phyloP scores from a whole-genome alignment of 2,113 vertebrate genomes.

The Rhombomys opimus region DNA sequence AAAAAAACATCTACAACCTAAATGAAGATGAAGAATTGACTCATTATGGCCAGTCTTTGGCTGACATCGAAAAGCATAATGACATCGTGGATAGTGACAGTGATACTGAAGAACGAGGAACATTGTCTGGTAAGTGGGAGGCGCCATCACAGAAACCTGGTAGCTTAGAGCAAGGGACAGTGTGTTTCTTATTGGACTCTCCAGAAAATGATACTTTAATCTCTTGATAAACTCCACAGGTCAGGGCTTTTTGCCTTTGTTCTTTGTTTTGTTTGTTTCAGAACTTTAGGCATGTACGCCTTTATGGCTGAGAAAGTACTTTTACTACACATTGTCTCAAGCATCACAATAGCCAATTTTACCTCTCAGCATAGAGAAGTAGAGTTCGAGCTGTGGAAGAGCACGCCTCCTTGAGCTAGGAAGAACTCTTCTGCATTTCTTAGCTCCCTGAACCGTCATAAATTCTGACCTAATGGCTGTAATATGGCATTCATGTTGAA shows the following conservation, averaged over 20 bases:
- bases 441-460: background rate
- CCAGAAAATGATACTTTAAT: too few relatives aligned
- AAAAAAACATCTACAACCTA: constrained; percentile 94
- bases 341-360: background rate
- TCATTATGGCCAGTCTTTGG: constrained; percentile 96
- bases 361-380: background rate
- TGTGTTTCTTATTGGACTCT: accelerated
- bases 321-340: background rate
- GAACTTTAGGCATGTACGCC: background rate
- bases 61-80: constrained; percentile 95
- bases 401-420: background rate
- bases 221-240: background rate
- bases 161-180: accelerated
- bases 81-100: constrained; percentile 93
- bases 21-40: constrained; percentile 98
- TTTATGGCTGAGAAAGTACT: background rate
- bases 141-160: background rate
- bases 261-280: background rate
- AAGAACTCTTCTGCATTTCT: background rate
- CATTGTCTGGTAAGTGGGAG: constrained; percentile 90
- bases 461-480: background rate
- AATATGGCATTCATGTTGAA: background rate
- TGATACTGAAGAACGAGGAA: constrained; percentile 92
- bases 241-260: background rate
- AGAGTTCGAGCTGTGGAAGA: background rate